Evolutionary conservation across 2,797 vertebrate species (phyloP).

Genomic region (Gila robusta): DNA sequence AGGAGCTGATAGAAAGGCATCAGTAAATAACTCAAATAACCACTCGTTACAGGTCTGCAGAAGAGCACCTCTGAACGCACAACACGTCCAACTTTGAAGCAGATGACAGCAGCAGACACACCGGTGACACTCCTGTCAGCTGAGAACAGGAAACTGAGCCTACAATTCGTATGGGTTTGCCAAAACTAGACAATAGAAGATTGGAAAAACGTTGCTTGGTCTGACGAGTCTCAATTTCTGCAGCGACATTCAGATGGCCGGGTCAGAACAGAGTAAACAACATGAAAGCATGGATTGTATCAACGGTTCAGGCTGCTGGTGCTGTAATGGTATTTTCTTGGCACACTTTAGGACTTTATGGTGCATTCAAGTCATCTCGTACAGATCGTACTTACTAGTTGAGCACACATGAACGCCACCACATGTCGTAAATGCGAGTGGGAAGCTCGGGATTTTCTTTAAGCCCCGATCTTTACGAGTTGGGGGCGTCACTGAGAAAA

Average conservation of each 20-base stretch:
- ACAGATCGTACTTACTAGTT: no score
- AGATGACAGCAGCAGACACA: neutral
- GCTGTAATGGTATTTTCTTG: neutral
- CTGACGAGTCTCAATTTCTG: neutral
- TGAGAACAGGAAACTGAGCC: neutral
- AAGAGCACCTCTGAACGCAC: neutral
- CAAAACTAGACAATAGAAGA: neutral
- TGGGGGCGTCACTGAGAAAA: no score
- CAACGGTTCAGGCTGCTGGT: neutral
- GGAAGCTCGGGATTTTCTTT: no score
- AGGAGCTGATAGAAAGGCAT: slow-evolving; percentile 54
- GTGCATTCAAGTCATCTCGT: no score
- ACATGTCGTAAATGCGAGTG: no score
- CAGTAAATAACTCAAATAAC: slow-evolving; percentile 19
- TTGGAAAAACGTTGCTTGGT: neutral
- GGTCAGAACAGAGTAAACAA: no score
- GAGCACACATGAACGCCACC: no score
- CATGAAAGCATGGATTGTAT: neutral
- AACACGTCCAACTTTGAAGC: neutral
- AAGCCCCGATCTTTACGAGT: no score
- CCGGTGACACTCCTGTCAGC: neutral
- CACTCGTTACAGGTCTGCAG: neutral
- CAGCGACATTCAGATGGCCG: no score
- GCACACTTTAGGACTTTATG: no score
- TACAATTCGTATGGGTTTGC: neutral